phyloP scores from a whole-genome alignment of 2,888 invertebrate genomes.

The Omphaloscelis lunosa region DNA sequence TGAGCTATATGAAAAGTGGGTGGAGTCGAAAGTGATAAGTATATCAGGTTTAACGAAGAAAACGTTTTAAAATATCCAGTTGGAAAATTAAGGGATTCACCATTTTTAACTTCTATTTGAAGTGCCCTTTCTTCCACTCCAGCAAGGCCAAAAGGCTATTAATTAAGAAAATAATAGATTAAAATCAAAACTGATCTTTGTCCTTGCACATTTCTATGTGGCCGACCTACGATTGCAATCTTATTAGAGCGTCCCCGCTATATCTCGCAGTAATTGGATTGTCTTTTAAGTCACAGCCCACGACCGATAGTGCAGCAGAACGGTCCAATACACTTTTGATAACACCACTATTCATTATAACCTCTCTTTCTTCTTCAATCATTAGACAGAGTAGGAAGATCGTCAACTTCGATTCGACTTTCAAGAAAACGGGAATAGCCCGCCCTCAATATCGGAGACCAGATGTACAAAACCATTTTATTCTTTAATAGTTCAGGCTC shows the following conservation, averaged over 20 bases:
- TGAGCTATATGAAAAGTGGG: no score
- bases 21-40: no score
- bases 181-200: conserved; percentile 53
- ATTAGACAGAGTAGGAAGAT: conserved; percentile 32
- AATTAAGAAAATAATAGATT: conserved; percentile 58
- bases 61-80: background rate
- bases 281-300: conserved; percentile 66
- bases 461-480: conserved; percentile 71
- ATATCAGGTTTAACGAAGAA: background rate
- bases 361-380: conserved; percentile 34
- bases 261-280: conserved; percentile 73
- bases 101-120: background rate
- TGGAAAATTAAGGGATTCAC: background rate
- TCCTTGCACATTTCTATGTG: conserved; percentile 60
- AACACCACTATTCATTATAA: conserved; percentile 33
- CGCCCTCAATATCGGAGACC: conserved; percentile 64
- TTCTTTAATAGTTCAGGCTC: conserved; percentile 70
- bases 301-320: conserved; percentile 63
- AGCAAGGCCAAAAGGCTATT: conserved; percentile 4
- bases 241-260: conserved; percentile 65
- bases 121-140: background rate
- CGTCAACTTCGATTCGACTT: conserved; percentile 44
- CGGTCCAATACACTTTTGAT: conserved; percentile 43
- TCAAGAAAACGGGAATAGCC: conserved; percentile 56
- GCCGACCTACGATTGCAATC: conserved; percentile 65